phyloP scores from a whole-genome alignment of 2,797 vertebrate species.

The Echeneis naucrates region DNA sequence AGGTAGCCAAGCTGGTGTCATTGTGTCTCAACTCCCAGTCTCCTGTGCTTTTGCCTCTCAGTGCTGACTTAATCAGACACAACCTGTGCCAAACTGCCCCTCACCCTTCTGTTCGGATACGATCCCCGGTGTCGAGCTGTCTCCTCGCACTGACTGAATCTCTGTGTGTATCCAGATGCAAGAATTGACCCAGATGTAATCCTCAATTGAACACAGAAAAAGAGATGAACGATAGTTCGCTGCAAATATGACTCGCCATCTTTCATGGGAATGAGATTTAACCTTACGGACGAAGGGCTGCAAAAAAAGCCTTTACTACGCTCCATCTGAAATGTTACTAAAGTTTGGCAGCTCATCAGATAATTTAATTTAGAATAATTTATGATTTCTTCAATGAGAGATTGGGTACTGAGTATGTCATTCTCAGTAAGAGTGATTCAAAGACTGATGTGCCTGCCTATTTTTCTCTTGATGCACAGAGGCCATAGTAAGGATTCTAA shows the following conservation, averaged over 20 bases:
- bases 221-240: constrained; percentile 45
- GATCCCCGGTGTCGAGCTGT: constrained; percentile 39
- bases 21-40: constrained; percentile 34
- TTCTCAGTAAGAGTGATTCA: constrained; percentile 31
- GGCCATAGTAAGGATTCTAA: constrained; percentile 25
- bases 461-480: constrained; percentile 20
- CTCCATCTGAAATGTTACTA: constrained; percentile 62
- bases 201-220: constrained; percentile 40
- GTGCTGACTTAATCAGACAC: constrained; percentile 59
- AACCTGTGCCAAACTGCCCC: constrained; percentile 48
- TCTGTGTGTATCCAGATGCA: constrained; percentile 46
- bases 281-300: constrained; percentile 55
- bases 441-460: constrained; percentile 24
- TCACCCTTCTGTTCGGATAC: constrained; percentile 29
- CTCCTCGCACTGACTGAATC: constrained; percentile 16
- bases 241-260: constrained; percentile 46
- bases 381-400: constrained; percentile 51
- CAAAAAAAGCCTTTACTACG: constrained; percentile 43
- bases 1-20: constrained; percentile 54
- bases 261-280: constrained; percentile 67
- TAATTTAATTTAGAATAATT: constrained; percentile 62
- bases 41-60: constrained; percentile 21
- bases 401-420: constrained; percentile 16
- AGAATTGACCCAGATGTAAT: constrained; percentile 52
- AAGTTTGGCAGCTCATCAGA: constrained; percentile 54